Evolutionary conservation across 2,797 vertebrate genomes (phyloP).

Genomic region (Cynopterus sphinx): DNA sequence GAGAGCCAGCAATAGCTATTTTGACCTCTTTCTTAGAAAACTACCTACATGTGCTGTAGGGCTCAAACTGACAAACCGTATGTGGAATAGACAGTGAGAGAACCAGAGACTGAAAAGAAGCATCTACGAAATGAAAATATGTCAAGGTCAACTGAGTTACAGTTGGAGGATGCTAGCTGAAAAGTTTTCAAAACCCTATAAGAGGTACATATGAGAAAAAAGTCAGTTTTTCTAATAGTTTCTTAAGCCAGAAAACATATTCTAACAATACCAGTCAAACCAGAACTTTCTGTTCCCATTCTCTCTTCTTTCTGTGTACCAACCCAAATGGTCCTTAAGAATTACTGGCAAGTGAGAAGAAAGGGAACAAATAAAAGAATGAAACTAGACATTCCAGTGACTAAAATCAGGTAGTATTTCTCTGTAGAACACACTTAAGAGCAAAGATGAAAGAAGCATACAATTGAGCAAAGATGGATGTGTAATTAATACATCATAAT

Average conservation of each 20-base stretch:
- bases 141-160: not conserved
- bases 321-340: not conserved
- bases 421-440: not conserved
- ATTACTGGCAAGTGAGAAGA: not conserved
- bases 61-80: not conserved
- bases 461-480: not conserved
- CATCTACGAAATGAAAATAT: not conserved
- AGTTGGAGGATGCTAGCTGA: not conserved
- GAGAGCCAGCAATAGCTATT: not conserved
- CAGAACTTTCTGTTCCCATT: not conserved
- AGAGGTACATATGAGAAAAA: not conserved
- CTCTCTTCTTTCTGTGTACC: not conserved
- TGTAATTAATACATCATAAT: not conserved
- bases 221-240: not conserved
- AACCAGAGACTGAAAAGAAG: not conserved
- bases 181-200: not conserved
- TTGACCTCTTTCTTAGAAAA: not conserved
- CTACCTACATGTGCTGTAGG: too few species aligned
- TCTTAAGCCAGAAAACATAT: not conserved
- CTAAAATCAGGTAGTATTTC: not conserved
- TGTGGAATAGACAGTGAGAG: not conserved
- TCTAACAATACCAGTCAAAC: not conserved
- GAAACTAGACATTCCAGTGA: not conserved
- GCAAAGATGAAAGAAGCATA: not conserved
- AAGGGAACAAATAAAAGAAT: not conserved